Evolutionary conservation across 2,113 vertebrate species (phyloP), one percentile per base, ranked within the genome.

Genomic region (Eptesicus fuscus): DNA sequence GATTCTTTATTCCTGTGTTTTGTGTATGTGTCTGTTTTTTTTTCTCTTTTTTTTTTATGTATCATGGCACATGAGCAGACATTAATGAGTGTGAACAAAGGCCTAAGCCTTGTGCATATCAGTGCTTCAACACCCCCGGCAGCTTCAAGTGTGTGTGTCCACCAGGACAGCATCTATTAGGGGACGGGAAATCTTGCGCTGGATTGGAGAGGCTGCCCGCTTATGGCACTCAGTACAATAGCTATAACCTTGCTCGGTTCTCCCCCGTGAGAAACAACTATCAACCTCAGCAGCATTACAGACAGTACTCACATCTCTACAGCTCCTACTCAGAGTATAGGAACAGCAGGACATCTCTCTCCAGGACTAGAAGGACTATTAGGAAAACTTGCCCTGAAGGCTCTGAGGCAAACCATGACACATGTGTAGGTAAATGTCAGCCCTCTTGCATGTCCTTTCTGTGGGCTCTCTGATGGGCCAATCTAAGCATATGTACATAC

Each of bases 121-220:
- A 98, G 85, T 99, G 99, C 97, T 97, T 99, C 99, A 99, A 99
- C 99, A 99, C 97, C 94, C 99, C 99, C 0, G 99, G 99, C 99
- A 99, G 99, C 99, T 99, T 99, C 99, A 99, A 98, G 98, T 99
- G 99, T 98, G 67, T 98, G 96, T 99, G 99, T 99, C 99, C 99
- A 2, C 97, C 99, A 56, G 99, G 99, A 93, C 99, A 98, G 97
- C 98, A 99, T 90, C 98, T 99, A 97, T 98, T 99, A 98, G 99
- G 99, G 71, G 99, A 99, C 83, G 99, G 99, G 97, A 99, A 99
- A 97, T 99, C 99, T 98, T 99, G 99, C 95, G 99, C 99, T 25
- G 99, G 99, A 98, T 97, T 99, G 98, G 99, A 99, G 98, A 98
- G 99, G 97, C 98, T 99, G 97, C 99, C 99, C 94, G 98, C 97